A percentile compares a stretch with the other conserved stretches of the same genome.
Conservation (phyloP, 2,113 vertebrate species). For the Eleginops maclovinus region DNA sequence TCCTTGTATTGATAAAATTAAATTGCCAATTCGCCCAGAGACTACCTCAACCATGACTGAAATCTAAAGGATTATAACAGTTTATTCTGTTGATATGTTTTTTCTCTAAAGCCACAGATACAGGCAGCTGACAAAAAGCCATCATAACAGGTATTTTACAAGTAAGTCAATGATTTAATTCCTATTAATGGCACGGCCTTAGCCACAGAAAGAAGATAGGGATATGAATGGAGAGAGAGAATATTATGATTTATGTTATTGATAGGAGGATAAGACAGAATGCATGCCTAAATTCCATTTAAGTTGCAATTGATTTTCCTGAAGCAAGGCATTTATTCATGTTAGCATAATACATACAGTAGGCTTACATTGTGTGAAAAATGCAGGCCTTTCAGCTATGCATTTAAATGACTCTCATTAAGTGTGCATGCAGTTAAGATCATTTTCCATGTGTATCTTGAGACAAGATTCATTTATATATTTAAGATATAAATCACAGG, state of each 20-base stretch:
- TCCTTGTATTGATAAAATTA: too few species aligned
- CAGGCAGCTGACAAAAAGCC: too few species aligned
- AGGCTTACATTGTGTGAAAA: neutral
- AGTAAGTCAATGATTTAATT: too few species aligned
- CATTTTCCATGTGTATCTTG: neutral
- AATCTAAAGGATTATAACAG: too few species aligned
- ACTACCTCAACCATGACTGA: too few species aligned
- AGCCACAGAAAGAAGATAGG: neutral
- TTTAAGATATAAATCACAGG: too few species aligned
- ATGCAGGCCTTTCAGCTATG: conserved; percentile 4
- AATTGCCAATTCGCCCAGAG: too few species aligned
- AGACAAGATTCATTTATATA: neutral
- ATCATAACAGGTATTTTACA: too few species aligned
- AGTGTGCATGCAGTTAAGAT: neutral
- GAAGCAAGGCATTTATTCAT: neutral
- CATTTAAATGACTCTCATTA: conserved; percentile 51
- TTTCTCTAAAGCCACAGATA: too few species aligned
- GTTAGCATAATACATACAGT: conserved; percentile 7
- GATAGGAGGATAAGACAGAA: conserved; percentile 2
- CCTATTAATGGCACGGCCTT: neutral
- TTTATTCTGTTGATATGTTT: too few species aligned
- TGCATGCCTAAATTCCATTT: conserved; percentile 18
- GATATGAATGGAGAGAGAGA: neutral
- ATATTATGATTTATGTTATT: neutral
- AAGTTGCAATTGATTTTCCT: conserved; percentile 20